A percentile compares a stretch with the other conserved stretches of the same genome.
Conservation (phyloP, 2,113 vertebrate genomes). For the Chloropsis hardwickii region DNA sequence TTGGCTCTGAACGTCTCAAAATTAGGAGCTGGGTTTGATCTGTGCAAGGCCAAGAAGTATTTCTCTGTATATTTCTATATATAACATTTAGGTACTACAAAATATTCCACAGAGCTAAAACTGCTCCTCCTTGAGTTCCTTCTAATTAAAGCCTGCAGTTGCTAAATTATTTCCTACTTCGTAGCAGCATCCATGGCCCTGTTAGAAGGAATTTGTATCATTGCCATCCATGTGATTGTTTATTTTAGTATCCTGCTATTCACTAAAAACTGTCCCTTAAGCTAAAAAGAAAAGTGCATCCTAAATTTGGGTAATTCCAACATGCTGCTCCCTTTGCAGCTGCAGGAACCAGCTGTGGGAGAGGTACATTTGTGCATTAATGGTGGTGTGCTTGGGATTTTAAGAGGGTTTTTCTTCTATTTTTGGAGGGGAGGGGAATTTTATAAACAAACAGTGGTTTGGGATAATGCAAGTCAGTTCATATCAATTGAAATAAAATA, state of each 20-base stretch:
- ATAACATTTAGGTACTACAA: neutral
- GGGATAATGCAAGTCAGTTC: neutral
- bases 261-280: neutral
- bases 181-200: neutral
- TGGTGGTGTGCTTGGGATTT: neutral
- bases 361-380: neutral
- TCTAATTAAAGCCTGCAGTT: neutral
- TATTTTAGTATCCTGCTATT: neutral
- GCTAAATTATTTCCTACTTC: neutral
- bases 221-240: neutral
- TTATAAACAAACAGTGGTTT: neutral
- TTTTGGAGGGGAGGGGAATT: neutral
- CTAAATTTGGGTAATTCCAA: neutral
- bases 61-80: rapidly evolving
- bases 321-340: neutral
- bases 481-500: neutral
- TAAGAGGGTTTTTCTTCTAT: neutral
- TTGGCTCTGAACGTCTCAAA: neutral
- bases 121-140: neutral
- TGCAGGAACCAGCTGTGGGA: constrained; percentile 28
- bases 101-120: neutral
- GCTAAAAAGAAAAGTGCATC: neutral
- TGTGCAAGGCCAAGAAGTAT: neutral
- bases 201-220: neutral
- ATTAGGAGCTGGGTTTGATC: neutral